Percentiles rank a stretch among this genome's conserved stretches.
phyloP scores from a whole-genome alignment of 2,888 invertebrate genomes.

The Orthosia incerta region DNA sequence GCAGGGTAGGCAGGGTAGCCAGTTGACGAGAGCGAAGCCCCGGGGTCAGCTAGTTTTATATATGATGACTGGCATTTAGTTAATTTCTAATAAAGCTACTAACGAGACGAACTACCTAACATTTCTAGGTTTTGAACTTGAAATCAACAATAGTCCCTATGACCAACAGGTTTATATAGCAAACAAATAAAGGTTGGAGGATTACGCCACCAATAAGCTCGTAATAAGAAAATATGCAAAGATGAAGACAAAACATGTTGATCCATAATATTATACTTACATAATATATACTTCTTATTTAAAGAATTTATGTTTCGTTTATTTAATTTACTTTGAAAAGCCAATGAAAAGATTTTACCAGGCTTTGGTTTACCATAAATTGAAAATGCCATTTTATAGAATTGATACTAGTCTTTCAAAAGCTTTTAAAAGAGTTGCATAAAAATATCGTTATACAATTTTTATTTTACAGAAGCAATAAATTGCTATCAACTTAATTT shows the following conservation, averaged over 20 bases:
- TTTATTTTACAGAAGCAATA: slow-evolving; percentile 31
- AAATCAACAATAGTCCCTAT: not conserved
- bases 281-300: not conserved
- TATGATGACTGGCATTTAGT: not conserved
- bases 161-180: slow-evolving; percentile 19
- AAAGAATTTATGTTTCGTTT: not conserved
- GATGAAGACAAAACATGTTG: not conserved
- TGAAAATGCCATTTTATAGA: not conserved
- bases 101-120: not conserved
- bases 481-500: slow-evolving; percentile 39
- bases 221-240: slow-evolving; percentile 5
- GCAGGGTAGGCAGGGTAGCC: too few relatives aligned
- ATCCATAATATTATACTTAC: not conserved
- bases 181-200: not conserved
- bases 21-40: too few relatives aligned
- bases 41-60: too few relatives aligned
- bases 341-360: not conserved
- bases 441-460: slow-evolving; percentile 40
- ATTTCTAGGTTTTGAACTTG: not conserved
- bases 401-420: not conserved
- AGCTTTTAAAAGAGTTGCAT: slow-evolving; percentile 20
- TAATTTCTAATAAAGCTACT: not conserved
- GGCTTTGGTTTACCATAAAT: not conserved
- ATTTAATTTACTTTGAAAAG: too few relatives aligned
- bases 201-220: not conserved